Percentiles rank a stretch among this genome's conserved stretches.
Conservation (phyloP, 2,797 vertebrate species). For the Alca torda region DNA sequence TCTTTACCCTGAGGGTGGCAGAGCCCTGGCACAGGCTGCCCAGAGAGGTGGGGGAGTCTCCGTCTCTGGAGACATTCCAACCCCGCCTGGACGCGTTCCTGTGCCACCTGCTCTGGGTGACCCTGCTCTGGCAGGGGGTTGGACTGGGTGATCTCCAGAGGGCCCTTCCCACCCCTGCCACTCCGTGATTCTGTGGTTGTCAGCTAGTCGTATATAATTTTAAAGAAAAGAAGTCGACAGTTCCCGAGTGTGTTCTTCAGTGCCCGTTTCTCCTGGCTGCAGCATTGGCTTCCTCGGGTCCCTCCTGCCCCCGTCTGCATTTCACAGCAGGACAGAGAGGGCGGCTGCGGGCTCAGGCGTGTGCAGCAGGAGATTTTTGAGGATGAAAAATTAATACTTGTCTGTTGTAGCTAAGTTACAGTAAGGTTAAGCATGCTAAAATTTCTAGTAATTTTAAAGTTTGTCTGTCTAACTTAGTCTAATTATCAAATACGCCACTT, state of each 20-base stretch:
- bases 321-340: background rate
- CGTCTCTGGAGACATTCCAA: no score
- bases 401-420: background rate
- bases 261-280: background rate
- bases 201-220: background rate
- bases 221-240: background rate
- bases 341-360: accelerated
- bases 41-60: no score
- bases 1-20: no score
- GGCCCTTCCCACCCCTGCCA: no score
- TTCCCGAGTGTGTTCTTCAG: background rate
- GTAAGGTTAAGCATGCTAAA: background rate
- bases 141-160: no score
- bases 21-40: no score
- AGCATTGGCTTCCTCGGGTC: background rate
- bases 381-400: background rate
- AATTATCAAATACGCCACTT: background rate
- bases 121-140: no score
- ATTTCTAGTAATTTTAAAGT: background rate
- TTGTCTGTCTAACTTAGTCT: background rate
- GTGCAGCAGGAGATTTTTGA: background rate
- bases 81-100: no score
- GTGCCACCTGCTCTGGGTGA: no score
- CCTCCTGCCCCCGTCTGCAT: background rate
- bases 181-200: background rate